Percentiles rank a stretch among this genome's conserved stretches.
Evolutionary conservation across 92 coral and sea anemone genomes (phyloP).

Genomic region (Montipora capitata): DNA sequence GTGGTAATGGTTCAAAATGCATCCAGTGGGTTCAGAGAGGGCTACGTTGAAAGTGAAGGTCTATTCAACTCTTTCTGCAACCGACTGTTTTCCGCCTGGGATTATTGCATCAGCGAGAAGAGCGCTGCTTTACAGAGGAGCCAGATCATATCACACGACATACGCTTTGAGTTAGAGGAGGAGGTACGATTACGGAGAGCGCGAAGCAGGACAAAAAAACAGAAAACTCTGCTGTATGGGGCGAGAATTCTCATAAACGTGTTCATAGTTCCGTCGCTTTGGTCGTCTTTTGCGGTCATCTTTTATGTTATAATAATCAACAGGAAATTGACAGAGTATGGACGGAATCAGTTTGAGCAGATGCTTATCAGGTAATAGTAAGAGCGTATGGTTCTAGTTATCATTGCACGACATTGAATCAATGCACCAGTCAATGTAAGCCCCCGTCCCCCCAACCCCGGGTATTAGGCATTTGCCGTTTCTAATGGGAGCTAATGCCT

Average conservation of each 20-base stretch:
- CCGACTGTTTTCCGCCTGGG: constrained; percentile 96
- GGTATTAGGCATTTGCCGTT: no score
- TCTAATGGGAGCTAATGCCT: no score
- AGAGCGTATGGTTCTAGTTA: neutral
- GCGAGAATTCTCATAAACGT: constrained; percentile 76
- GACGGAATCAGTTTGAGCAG: constrained; percentile 65
- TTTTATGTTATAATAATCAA: constrained; percentile 71
- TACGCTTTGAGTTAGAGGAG: constrained; percentile 78
- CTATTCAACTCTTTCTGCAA: constrained; percentile 91
- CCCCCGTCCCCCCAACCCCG: no score
- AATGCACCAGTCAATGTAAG: no score
- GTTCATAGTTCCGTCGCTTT: constrained; percentile 86
- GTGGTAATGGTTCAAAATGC: constrained; percentile 86
- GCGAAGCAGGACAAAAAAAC: constrained; percentile 74
- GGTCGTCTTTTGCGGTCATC: constrained; percentile 82
- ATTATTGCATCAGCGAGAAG: constrained; percentile 89
- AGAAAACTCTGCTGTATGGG: constrained; percentile 76
- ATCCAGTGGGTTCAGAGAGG: constrained; percentile 85
- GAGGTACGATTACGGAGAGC: constrained; percentile 80
- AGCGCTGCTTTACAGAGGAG: constrained; percentile 85
- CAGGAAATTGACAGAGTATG: constrained; percentile 55
- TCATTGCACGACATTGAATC: no score
- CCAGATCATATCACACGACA: constrained; percentile 84
- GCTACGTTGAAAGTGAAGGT: constrained; percentile 97
- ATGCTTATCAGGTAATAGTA: constrained; percentile 52